Evolutionary conservation across 2,797 vertebrate genomes (phyloP), one percentile per base, ranked within the genome.

Genomic region (Sarcophilus harrisii): DNA sequence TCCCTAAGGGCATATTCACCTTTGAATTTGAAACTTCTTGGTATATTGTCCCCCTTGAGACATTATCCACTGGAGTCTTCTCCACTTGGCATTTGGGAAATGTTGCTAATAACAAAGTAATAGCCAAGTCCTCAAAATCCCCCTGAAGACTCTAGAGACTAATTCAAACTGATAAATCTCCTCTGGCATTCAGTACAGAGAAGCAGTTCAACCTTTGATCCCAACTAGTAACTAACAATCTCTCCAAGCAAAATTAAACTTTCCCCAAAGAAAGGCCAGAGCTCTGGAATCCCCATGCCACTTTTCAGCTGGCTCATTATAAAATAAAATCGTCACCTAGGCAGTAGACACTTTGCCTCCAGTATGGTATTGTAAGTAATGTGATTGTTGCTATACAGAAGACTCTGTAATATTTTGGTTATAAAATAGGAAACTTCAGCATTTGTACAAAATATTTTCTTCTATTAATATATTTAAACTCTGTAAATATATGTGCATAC

Each of bases 171-270:
- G 54, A 73, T 96, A 97, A 98, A 97, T 95, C 87, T 97, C 66
- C 49, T 94, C 73, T 92, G 95, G 30, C 90, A 96, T 92, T 90
- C 57, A 96, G 57, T 32, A 58, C 89, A 92, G 58, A 32, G 29
- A 57, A n/a, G 66, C 1, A 58, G 93, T 97, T 98, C 95, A 95
- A 66, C 60, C 95, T 97, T 98, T 97, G 66, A 96, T 96, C 95
- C 97, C 95, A 97, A 96, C 93, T 81, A 96, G 60, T 92, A 95
- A 59, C n/a, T 97, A 95, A 91, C 57, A 93, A 81, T 92, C 32
- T 98, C 73, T 95, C 81, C 87, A 94, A 95, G 92, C 94, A 97
- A 97, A 98, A 95, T 95, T 93, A 96, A 97, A 93, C 27, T 54
- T 89, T 91, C 92, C 13, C 11, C 58, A 91, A 96, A 96, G 49